Conservation (phyloP, 2,113 vertebrate species). For the Elaphurus davidianus region DNA sequence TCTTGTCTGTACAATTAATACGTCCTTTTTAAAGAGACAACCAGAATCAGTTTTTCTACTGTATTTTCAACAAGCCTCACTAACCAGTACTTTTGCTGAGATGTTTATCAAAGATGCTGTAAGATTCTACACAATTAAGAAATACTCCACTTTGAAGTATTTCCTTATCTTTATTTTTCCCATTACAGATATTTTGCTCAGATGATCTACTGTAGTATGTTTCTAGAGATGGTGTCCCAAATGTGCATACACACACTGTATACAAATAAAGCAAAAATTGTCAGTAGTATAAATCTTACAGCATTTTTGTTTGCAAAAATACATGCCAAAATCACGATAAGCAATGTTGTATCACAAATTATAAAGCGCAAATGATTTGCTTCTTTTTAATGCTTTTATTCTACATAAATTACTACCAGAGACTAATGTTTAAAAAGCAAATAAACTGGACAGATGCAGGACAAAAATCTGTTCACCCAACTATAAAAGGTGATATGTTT, state of each 20-base stretch:
- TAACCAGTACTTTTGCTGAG: slow-evolving; percentile 75
- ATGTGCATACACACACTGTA: slow-evolving; percentile 66
- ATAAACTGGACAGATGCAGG: slow-evolving; percentile 80
- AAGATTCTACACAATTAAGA: slow-evolving; percentile 72
- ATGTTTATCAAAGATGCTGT: slow-evolving; percentile 76
- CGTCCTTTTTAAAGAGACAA: slow-evolving; percentile 70
- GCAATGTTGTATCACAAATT: slow-evolving; percentile 82
- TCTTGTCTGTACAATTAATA: slow-evolving; percentile 78
- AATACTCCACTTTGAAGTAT: background rate
- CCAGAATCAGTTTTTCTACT: slow-evolving; percentile 76
- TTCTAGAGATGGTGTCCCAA: slow-evolving; percentile 74
- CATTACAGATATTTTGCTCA: slow-evolving; percentile 65
- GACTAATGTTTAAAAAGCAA: slow-evolving; percentile 83
- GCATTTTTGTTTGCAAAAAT: slow-evolving; percentile 83
- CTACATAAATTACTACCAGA: slow-evolving; percentile 87
- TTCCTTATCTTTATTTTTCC: slow-evolving; percentile 47
- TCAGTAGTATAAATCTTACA: slow-evolving; percentile 84
- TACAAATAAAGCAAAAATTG: slow-evolving; percentile 80
- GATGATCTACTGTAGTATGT: slow-evolving; percentile 59
- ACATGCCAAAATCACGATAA: slow-evolving; percentile 86
- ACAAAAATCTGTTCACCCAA: slow-evolving; percentile 81
- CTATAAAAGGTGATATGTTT: slow-evolving; percentile 79
- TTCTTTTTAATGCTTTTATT: slow-evolving; percentile 81
- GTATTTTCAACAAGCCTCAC: slow-evolving; percentile 74
- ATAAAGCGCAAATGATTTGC: slow-evolving; percentile 79